A percentile compares a stretch with the other conserved stretches of the same genome.
These are phyloP conservation scores for Planococcus citri DNA, from an alignment of 1,140 invertebrate species.

Conservation along the genomic window DNA sequence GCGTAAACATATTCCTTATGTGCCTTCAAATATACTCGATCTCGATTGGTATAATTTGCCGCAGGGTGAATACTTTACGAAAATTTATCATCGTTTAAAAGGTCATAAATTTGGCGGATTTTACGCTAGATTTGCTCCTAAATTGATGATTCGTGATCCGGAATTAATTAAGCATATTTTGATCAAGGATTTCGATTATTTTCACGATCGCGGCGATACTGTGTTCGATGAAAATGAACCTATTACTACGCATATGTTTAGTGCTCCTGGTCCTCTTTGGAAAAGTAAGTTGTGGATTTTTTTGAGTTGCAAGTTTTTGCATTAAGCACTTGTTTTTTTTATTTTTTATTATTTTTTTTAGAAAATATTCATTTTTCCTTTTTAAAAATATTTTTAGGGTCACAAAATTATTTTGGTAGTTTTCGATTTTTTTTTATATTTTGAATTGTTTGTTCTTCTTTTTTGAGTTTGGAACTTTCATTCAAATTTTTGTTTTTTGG, in stretches of 20 bases:
- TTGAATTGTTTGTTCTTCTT: too few relatives aligned
- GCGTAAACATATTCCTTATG: neutral
- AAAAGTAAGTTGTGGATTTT: constrained; percentile 27
- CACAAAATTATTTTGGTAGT: too few relatives aligned
- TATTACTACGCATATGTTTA: constrained; percentile 3
- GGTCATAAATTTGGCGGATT: constrained; percentile 26
- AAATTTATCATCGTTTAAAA: constrained; percentile 29
- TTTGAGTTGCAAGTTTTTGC: too few relatives aligned
- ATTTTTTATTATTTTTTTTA: too few relatives aligned
- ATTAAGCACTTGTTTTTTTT: too few relatives aligned
- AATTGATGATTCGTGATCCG: constrained; percentile 21
- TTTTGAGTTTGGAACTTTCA: too few relatives aligned
- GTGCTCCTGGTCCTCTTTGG: constrained; percentile 35
- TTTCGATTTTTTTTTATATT: too few relatives aligned
- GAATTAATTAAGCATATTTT: constrained; percentile 33
- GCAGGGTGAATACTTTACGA: neutral
- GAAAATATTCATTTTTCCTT: too few relatives aligned
- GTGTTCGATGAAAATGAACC: constrained; percentile 30
- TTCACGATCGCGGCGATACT: constrained; percentile 33
- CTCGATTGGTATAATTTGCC: neutral
- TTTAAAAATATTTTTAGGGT: too few relatives aligned
- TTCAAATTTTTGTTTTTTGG: too few relatives aligned
- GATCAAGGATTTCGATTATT: constrained; percentile 39
- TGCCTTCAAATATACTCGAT: neutral
- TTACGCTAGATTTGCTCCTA: constrained; percentile 21